Base-by-base conservation (phyloP, 1,140 invertebrate genomes). In the Euwallacea fornicatus region DNA sequence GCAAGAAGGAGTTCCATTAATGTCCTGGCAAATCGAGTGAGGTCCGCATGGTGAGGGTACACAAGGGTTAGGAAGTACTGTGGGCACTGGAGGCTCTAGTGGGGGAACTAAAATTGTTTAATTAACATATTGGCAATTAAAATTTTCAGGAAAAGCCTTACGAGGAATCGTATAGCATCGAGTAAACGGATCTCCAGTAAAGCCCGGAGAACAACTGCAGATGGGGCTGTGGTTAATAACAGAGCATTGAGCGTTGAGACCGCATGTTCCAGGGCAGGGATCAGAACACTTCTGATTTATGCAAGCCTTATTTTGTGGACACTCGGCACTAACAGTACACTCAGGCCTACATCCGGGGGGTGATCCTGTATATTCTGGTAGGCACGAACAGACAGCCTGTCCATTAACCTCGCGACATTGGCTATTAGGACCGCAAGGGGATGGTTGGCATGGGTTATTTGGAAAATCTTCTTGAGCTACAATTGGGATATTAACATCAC, bases 1-100 rank as follows among this genome's bases (percentile, higher is more conserved):
- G 73, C 88, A 91, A 58, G 88, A 88, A 43, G 89, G 84, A 68
- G 84, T 81, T 44, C 83, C 84, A 74, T 85, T 86, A 59, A 85
- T 77, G 56, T 86, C 85, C 64, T 85, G 83, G 77, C 90, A 93
- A 75, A 87, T 82, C 0, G 90, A 88, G 81, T 92, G 87, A 15
- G 89, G 86, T 33, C 93, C 93, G 80, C 93, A 95, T 4, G 91
- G 91, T 15, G 89, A 91, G 53, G 91, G 91, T 65, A 84, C 82
- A 78, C 92, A 93, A 2, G 90, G 90, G 78, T 91, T 84, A 69
- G 76, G 66, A 74, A 74, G 53, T 21, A 70, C 16, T 10, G 71
- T 65, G 62, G 58, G 63, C 21, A 66, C 58, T 55, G 58, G 77
- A 61, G 74, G 71, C 58, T 68, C 63, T 69, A 75, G 75, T 50